Evolutionary conservation across 92 coral and sea anemone species (phyloP).

Genomic region (Palythoa grandiflora): DNA sequence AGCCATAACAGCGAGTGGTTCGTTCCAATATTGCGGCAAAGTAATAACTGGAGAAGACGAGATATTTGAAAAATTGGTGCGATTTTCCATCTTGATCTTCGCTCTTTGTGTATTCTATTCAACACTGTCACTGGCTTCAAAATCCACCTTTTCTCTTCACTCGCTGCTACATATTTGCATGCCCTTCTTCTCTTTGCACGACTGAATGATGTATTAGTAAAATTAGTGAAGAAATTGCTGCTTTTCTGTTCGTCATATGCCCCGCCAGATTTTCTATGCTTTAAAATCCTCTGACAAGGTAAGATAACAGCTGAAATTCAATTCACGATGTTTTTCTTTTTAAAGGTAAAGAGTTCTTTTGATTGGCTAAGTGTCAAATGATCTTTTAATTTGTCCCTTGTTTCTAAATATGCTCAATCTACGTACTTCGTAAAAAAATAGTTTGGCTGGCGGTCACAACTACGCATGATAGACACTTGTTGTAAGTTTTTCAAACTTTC

Average conservation of each 20-base stretch:
- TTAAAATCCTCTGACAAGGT: neutral
- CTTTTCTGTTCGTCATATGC: neutral
- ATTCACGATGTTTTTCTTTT: constrained; percentile 1
- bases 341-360: constrained; percentile 5
- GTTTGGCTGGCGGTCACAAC: neutral
- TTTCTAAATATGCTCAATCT: neutral
- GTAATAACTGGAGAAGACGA: neutral
- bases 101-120: neutral
- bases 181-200: neutral
- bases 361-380: constrained; percentile 24
- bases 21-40: constrained; percentile 13
- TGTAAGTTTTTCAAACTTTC: neutral
- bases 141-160: neutral
- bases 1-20: constrained; percentile 21
- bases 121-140: neutral
- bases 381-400: constrained; percentile 5
- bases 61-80: constrained; percentile 29
- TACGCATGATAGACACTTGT: constrained; percentile 2
- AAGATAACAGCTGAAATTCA: constrained; percentile 8
- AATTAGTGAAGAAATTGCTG: neutral
- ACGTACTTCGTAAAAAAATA: neutral
- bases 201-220: neutral
- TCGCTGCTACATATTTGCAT: neutral
- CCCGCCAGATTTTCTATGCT: neutral
- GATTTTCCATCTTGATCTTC: neutral